Conservation (phyloP, 2,113 vertebrate species). For the Fregata magnificens region DNA sequence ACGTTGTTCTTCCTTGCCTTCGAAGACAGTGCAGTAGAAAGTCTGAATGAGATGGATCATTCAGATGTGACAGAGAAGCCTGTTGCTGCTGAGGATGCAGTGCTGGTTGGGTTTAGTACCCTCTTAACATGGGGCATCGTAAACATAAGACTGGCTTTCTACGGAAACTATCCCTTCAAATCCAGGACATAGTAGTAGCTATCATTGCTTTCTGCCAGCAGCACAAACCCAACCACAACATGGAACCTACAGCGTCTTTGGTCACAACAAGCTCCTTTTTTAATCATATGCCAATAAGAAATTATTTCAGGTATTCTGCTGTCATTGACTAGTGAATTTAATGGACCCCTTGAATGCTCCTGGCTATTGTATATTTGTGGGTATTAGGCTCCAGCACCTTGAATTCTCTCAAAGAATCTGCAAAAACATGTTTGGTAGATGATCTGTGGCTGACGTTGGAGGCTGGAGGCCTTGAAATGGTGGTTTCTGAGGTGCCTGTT, state of each 20-base stretch:
- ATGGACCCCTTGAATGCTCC: not conserved
- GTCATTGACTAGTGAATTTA: not conserved
- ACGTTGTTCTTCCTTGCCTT: not conserved
- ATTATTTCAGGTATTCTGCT: not conserved
- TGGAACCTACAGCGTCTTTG: not conserved
- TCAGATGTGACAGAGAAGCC: not conserved
- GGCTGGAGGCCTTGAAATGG: not conserved
- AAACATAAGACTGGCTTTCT: not conserved
- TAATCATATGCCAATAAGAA: rapidly evolving
- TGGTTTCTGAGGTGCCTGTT: not conserved
- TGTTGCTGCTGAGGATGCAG: not conserved
- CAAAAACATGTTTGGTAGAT: not conserved
- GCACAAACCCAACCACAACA: not conserved
- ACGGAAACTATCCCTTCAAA: not conserved
- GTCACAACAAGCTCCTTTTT: not conserved
- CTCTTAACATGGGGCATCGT: not conserved
- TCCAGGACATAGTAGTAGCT: not conserved
- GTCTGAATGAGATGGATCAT: conserved; percentile 20
- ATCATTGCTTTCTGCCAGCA: not conserved
- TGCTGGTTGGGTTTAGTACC: not conserved
- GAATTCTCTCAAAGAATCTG: not conserved
- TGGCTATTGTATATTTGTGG: not conserved
- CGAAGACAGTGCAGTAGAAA: not conserved
- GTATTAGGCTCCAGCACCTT: not conserved
- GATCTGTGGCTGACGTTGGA: not conserved